Evolutionary conservation across 2,113 vertebrate species (phyloP), one percentile per base, ranked within the genome.

Genomic region (Burhinus oedicnemus): DNA sequence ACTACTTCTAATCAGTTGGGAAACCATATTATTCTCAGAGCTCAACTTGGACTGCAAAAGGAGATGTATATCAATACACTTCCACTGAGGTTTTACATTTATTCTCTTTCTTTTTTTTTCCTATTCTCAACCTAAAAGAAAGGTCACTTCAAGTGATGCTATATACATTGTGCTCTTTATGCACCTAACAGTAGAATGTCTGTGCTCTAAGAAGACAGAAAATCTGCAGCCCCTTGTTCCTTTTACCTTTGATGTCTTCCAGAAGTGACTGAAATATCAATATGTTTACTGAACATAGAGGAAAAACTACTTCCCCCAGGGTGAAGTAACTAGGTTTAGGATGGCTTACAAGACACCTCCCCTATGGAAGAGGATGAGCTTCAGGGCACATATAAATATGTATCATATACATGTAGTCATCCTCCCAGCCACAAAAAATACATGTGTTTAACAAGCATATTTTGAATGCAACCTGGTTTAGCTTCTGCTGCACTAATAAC

Each of bases 241-340:
- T 89, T 76, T 89, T 93, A 76, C 83, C 83, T 97, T 96, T 94
- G 86, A 93, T 92, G 87, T 95, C 92, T 95, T 89, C 77, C 61
- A 93, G 89, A 80, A 90, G 69, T 89, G 85, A 71, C 76, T 90
- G 90, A 94, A 95, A 92, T 96, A 95, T 68, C 93, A 95, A 93
- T 91, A 95, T 90, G 55, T 91, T 96, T 95, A 87, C 76, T 71
- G 85, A 95, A 51, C 49, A 92, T 2, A 92, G 91, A 88, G 82
- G 84, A 65, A 92, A 97, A 91, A 61, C 38, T 79, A n/a, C 82
- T 75, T 96, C 4, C 84, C 87, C 36, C 44, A 51, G 58, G 94
- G 88, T 90, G 74, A 92, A 95, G 45, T 55, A 92, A 95, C 85
- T 81, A 52, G 49, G 47, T 86, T 92, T 96, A 90, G 80, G 52